Base-by-base conservation (phyloP, 2,113 vertebrate species). In the Anser brachyrhynchus region DNA sequence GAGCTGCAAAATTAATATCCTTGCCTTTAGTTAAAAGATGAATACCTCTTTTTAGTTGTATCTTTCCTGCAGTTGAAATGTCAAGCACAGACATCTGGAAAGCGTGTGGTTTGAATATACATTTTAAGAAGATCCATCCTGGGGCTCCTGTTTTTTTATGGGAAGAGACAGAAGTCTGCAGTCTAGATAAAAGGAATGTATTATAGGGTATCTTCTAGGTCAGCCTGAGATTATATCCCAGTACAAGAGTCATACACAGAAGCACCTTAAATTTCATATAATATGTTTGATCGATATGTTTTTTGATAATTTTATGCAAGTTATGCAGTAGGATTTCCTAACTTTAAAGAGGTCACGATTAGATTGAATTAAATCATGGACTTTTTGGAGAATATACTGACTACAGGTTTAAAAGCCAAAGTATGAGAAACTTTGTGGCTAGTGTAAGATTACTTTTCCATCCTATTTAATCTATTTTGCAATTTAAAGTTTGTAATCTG, bases 1-100 rank as follows among this genome's bases (percentile, higher is more conserved):
- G 92, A 93, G 64, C 85, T 20, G 82, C 64, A 69, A 93, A 95
- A 96, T 96, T 94, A 96, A 88, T 87, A 95, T 88, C 74, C 71
- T 58, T 96, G 92, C 87, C 81, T 96, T 74, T 93, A 79, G 77
- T 92, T 93, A 90, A 54, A 90, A 78, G 96, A 81, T 89, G 79
- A 97, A 90, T 93, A 81, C 80, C 61, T 95, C 92, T 90, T 90
- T 88, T 91, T 80, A 95, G 59, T 70, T 92, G 57, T 43, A 84
- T 76, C 94, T 92, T 94, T 92, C 43, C 55, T 79, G 64, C 55
- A 86, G 83, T 33, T 86, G 85, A 97, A 81, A 85, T 94, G 94
- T 93, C 69, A 96, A 75, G 67, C 71, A 91, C 76, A 93, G 93
- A 62, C 37, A 92, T 95, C 73, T 95, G 67, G 70, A 92, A 96